Evolutionary conservation across 2,888 invertebrate genomes (phyloP).

Genomic region (Lepetodrilus schrolli): DNA sequence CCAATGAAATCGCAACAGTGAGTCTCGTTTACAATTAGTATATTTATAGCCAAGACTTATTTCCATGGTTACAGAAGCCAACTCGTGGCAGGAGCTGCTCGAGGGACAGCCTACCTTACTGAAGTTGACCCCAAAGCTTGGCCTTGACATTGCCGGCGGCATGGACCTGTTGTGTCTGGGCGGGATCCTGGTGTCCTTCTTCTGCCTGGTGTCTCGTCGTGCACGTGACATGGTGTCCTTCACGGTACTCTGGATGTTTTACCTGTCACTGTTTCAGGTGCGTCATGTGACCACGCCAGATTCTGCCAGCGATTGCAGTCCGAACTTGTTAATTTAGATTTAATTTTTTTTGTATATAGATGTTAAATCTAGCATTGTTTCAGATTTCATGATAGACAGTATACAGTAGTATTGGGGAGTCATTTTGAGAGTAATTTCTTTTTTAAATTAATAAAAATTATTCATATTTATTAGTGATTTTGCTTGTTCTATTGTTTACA

Average conservation of each 20-base stretch:
- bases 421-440: too few species aligned
- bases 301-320: background rate
- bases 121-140: conserved; percentile 82
- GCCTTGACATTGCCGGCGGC: conserved; percentile 81
- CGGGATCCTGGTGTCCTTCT: conserved; percentile 82
- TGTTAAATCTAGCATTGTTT: background rate
- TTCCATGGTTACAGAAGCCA: conserved; percentile 50
- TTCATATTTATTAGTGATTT: too few species aligned
- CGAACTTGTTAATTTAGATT: background rate
- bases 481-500: too few species aligned
- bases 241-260: conserved; percentile 81
- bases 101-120: conserved; percentile 80
- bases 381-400: background rate
- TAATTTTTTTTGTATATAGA: background rate
- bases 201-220: conserved; percentile 77
- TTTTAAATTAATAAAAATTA: too few species aligned
- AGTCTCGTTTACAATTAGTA: too few species aligned
- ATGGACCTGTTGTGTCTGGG: conserved; percentile 82
- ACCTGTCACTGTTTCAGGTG: conserved; percentile 83
- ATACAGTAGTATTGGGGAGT: too few species aligned
- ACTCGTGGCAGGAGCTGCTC: conserved; percentile 61
- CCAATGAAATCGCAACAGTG: too few species aligned
- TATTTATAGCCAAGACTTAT: too few species aligned
- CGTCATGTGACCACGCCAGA: background rate
- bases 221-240: conserved; percentile 79